Percentiles rank a stretch among this genome's conserved stretches.
Evolutionary conservation across 1,140 invertebrate species (phyloP).

Genomic region (Thaumatotibia leucotreta): DNA sequence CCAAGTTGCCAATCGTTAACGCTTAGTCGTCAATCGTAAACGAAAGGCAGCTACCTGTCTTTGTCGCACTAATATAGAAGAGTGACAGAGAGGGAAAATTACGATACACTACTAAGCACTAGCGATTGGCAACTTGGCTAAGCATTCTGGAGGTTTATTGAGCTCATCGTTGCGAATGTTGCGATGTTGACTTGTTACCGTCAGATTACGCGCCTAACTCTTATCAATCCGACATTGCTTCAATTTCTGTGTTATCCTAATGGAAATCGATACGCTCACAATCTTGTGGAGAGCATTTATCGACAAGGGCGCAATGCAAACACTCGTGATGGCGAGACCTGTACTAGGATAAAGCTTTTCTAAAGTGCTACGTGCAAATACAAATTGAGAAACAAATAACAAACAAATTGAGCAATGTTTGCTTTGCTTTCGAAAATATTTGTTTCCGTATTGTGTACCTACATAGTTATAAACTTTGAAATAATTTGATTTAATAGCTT

Average conservation of each 20-base stretch:
- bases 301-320: slow-evolving; percentile 9
- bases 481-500: too few species aligned
- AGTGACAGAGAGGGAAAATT: too few species aligned
- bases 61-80: too few species aligned
- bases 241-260: slow-evolving; percentile 45
- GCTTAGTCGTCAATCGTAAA: too few species aligned
- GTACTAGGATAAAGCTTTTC: slow-evolving; percentile 6
- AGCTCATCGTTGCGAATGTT: neutral
- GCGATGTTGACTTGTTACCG: neutral
- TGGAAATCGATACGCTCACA: slow-evolving; percentile 44
- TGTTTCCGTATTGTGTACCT: neutral
- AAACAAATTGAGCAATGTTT: neutral
- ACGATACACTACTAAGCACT: too few species aligned
- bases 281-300: slow-evolving; percentile 31
- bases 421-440: neutral
- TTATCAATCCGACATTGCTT: slow-evolving; percentile 32
- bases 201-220: slow-evolving; percentile 18
- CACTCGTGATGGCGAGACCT: neutral
- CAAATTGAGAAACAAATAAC: neutral
- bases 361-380: neutral
- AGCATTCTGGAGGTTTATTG: too few species aligned
- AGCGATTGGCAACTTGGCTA: too few species aligned
- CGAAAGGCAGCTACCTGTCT: too few species aligned
- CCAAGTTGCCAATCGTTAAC: too few species aligned
- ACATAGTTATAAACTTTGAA: neutral